Base-by-base conservation (phyloP, 92 coral and sea anemone species). In the Phymanthus crucifer region DNA sequence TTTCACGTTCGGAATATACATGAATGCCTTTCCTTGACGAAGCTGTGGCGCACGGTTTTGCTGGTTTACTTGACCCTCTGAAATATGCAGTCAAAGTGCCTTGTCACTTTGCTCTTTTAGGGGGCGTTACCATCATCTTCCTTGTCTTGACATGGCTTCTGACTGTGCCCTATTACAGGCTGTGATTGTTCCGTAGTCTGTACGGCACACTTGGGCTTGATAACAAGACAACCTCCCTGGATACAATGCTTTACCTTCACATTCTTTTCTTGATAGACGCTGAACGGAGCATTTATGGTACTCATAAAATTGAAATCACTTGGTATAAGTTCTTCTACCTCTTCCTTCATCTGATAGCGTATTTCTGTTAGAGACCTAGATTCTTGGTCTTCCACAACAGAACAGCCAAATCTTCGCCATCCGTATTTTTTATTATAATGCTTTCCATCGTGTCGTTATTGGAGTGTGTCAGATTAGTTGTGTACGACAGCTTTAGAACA, bases 11-110 rank as follows among this genome's bases (percentile, higher is more conserved):
- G 6, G 82, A 50, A 32, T 40, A 86, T 19, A 75, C 34, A 65
- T 86, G 83, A 4, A 81, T 86, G 12, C 89, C 89, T 72, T 79
- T 85, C 73, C 89, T 79, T 50, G 66, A 71, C 7, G 82, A 64
- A 2, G 82, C 86, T 27, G 86, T 57, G 1, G 90, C 71, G 34
- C 64, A 70, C 54, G 24, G 16, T 16, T 68, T 29, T 16, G 68
- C 50, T 43, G 50, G 50, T 0, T 9, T 43, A 43, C 50, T 43
- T 43, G 50, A 0, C 7, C 50, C 50, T 9, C 14, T 43, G 14
- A 43, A 43, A 43, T 43, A 43, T 7, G 50, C 50, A 7, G 50
- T 43, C 50, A 43, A 16, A 43, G 50, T 43, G 50, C 50, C 50
- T 43, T 43, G 50, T 43, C 50, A 16, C 14, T 43, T 43, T 43